A percentile compares a stretch with the other conserved stretches of the same genome.
Evolutionary conservation across 2,888 invertebrate genomes (phyloP).

Genomic region (Cremastobaeus sp.): DNA sequence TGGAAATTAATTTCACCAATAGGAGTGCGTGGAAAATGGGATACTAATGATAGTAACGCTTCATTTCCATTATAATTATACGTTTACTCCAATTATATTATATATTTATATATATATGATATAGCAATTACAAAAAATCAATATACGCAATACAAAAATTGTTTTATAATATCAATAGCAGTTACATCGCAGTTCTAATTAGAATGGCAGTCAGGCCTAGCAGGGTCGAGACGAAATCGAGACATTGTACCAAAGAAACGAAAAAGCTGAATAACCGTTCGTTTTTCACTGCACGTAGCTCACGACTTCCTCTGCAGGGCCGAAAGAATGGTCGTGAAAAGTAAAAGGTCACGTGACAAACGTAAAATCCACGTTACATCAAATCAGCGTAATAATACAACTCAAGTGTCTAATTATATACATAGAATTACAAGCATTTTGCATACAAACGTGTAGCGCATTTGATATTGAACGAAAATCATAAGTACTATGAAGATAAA

Average conservation of each 20-base stretch:
- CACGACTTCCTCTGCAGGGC: constrained; percentile 31
- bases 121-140: constrained; percentile 15
- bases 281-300: too few relatives aligned
- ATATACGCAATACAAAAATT: constrained; percentile 11
- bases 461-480: constrained; percentile 37
- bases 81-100: constrained; percentile 20
- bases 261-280: too few relatives aligned
- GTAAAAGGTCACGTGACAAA: too few relatives aligned
- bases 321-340: constrained; percentile 19
- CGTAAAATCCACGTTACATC: too few relatives aligned
- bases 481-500: constrained; percentile 58
- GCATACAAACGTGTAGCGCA: constrained; percentile 34
- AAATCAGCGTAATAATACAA: constrained; percentile 9
- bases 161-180: constrained; percentile 21
- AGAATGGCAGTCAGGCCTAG: background rate
- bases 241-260: too few relatives aligned
- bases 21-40: constrained; percentile 6
- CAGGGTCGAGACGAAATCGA: too few relatives aligned
- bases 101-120: constrained; percentile 11
- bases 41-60: constrained; percentile 21
- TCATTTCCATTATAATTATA: constrained; percentile 9
- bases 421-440: constrained; percentile 36
- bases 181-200: constrained; percentile 9
- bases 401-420: constrained; percentile 17
- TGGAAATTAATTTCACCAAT: background rate